Evolutionary conservation across 2,113 vertebrate genomes (phyloP).

Genomic region (Pica pica): DNA sequence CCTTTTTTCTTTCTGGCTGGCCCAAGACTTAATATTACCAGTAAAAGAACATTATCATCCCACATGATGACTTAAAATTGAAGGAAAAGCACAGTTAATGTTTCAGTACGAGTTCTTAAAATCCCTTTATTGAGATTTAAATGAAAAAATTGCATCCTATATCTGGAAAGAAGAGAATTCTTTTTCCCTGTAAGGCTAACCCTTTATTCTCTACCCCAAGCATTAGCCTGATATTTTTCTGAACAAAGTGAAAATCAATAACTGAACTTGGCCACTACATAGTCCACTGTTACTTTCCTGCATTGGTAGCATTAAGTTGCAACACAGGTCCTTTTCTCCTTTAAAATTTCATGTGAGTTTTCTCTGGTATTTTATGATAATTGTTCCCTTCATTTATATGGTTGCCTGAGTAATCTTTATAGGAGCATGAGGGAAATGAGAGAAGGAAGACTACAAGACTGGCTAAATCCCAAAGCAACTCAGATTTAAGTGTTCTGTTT

Average conservation of each 20-base stretch:
- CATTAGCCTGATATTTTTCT: not conserved
- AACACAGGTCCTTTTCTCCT: not conserved
- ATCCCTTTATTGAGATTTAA: not conserved
- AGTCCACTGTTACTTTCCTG: not conserved
- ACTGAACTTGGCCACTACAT: not conserved
- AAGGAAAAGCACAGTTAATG: not conserved
- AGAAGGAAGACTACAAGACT: not conserved
- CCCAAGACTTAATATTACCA: not conserved
- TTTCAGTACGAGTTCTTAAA: not conserved
- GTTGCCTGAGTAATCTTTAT: not conserved
- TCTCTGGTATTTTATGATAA: not conserved
- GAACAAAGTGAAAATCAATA: conserved; percentile 27
- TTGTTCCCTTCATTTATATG: not conserved
- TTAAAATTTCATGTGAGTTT: not conserved
- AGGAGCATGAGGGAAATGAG: not conserved
- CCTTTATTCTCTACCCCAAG: not conserved
- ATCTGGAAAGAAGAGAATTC: not conserved
- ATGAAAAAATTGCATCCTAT: not conserved
- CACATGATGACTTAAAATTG: not conserved
- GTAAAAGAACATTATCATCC: not conserved
- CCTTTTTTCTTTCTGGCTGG: not conserved
- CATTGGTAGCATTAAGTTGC: not conserved
- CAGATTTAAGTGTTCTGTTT: not conserved
- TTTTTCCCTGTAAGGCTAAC: not conserved
- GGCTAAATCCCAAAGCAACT: not conserved